These are phyloP conservation scores for Centropus bengalensis DNA, from an alignment of 2,113 vertebrate species.

Conservation along the genomic window DNA sequence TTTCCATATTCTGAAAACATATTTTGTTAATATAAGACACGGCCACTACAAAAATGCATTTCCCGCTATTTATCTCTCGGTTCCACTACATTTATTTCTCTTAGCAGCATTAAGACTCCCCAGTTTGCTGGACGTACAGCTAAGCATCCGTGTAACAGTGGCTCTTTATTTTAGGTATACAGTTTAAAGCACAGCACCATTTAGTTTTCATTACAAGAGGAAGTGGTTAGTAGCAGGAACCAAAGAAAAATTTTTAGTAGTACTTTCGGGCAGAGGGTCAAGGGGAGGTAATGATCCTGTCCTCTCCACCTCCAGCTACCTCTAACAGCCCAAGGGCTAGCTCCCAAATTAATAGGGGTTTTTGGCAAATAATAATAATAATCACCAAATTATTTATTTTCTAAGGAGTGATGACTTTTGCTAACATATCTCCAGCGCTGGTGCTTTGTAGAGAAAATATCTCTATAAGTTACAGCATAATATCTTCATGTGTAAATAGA, in stretches of 20 bases:
- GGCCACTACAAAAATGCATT: not conserved
- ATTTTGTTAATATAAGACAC: not conserved
- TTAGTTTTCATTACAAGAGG: not conserved
- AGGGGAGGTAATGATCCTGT: not conserved
- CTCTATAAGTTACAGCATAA: not conserved
- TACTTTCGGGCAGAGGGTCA: not conserved
- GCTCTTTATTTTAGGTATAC: not conserved
- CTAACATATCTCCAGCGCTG: accelerated
- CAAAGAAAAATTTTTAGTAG: not conserved
- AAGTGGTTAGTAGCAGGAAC: not conserved
- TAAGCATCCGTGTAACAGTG: not conserved
- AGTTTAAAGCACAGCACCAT: not conserved
- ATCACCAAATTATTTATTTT: not conserved
- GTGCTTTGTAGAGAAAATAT: not conserved
- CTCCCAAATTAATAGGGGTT: not conserved
- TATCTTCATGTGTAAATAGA: not conserved
- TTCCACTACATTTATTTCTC: not conserved
- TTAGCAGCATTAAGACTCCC: not conserved
- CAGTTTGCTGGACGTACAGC: not conserved
- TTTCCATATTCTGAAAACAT: not conserved
- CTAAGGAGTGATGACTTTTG: not conserved
- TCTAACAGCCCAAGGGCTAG: not conserved
- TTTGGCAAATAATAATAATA: too few relatives aligned
- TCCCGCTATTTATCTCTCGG: not conserved
- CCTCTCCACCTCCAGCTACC: not conserved